Evolutionary conservation across 1,140 invertebrate species (phyloP).

Genomic region (Monomorium pharaonis): DNA sequence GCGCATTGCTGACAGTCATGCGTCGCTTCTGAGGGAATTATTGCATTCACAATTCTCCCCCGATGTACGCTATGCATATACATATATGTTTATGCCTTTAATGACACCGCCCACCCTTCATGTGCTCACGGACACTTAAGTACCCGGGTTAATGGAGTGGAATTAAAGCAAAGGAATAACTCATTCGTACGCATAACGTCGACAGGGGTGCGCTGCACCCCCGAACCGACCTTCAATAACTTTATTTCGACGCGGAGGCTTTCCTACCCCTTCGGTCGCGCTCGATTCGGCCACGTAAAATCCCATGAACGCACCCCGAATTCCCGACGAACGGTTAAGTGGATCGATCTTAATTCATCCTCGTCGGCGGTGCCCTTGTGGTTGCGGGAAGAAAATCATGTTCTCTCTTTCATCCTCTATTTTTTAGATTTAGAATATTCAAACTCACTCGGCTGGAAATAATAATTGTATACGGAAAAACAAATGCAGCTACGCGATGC

Average conservation of each 20-base stretch:
- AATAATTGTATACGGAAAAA: neutral
- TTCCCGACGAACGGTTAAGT: conserved; percentile 70
- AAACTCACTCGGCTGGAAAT: conserved; percentile 9
- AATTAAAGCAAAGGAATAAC: conserved; percentile 73
- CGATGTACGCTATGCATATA: neutral
- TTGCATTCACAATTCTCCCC: conserved; percentile 10
- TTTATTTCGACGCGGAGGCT: conserved; percentile 67
- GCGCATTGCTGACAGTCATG: conserved; percentile 16
- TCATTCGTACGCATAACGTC: conserved; percentile 73
- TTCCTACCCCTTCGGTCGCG: neutral
- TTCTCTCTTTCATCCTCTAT: neutral
- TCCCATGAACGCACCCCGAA: conserved; percentile 68
- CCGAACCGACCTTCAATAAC: conserved; percentile 67
- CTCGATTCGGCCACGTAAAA: conserved; percentile 56
- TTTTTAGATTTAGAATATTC: conserved; percentile 26
- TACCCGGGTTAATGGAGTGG: conserved; percentile 68
- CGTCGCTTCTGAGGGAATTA: conserved; percentile 36
- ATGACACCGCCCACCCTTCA: conserved; percentile 43
- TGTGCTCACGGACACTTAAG: conserved; percentile 65
- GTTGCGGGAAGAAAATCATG: conserved; percentile 49
- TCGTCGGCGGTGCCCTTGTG: conserved; percentile 8
- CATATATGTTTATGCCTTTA: conserved; percentile 66
- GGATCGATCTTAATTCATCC: conserved; percentile 71
- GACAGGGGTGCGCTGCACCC: conserved; percentile 42
- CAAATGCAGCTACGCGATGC: neutral